Conservation (phyloP, 2,888 invertebrate genomes). For the Tenthredo livida region DNA sequence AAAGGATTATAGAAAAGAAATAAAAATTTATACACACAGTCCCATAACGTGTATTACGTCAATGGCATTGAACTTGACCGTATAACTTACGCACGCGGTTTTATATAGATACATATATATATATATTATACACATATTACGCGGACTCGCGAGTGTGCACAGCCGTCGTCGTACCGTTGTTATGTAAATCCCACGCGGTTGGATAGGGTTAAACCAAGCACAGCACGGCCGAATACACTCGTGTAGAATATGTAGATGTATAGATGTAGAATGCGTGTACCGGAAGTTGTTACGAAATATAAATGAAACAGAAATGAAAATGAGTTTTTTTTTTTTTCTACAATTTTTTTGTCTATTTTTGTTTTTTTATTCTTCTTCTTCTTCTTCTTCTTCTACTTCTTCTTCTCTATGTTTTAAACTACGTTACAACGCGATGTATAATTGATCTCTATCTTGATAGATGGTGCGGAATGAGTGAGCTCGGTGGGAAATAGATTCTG, state of each 20-base stretch:
- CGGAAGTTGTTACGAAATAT: conserved; percentile 52
- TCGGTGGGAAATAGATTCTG: not conserved
- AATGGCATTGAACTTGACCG: conserved; percentile 53
- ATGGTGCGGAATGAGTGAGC: not conserved
- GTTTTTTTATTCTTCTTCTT: too few species aligned
- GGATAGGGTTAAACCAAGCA: conserved; percentile 38
- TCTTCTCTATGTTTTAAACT: not conserved
- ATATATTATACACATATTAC: conserved; percentile 16
- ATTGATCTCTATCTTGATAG: not conserved
- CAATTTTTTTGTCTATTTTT: too few species aligned
- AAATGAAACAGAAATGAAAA: conserved; percentile 29
- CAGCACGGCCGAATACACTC: conserved; percentile 22
- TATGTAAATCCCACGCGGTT: conserved; percentile 48
- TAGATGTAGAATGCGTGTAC: not conserved
- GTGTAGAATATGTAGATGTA: not conserved
- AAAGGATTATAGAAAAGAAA: not conserved
- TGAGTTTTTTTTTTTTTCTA: not conserved
- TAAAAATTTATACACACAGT: conserved; percentile 13
- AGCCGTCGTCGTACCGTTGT: conserved; percentile 50
- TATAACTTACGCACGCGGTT: conserved; percentile 45
- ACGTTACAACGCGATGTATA: not conserved
- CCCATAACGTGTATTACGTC: conserved; percentile 8
- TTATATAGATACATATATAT: not conserved
- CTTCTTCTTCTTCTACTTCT: not conserved
- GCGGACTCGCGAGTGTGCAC: conserved; percentile 36